Conservation (phyloP, 2,113 vertebrate species). For the Progne subis region DNA sequence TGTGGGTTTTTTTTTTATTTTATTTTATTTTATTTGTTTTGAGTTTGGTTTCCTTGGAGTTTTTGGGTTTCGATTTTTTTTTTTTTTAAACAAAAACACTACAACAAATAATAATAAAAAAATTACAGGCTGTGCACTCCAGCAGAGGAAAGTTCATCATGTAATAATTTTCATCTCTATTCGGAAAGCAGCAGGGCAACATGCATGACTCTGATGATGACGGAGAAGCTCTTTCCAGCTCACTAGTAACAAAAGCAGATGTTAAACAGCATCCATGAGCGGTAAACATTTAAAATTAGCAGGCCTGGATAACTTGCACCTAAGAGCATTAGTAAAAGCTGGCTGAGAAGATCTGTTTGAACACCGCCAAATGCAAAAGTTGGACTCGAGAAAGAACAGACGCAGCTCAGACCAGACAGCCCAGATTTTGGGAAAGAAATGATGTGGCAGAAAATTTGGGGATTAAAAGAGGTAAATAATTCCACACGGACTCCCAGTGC, state of each 20-base stretch:
- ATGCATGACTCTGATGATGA: background rate
- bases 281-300: conserved; percentile 23
- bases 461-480: background rate
- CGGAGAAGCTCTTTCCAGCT: conserved; percentile 28
- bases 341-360: background rate
- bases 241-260: conserved; percentile 28
- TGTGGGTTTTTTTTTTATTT: no score
- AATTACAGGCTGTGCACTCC: background rate
- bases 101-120: background rate
- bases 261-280: background rate
- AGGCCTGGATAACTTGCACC: background rate
- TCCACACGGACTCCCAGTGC: accelerated
- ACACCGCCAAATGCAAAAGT: background rate
- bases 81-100: background rate
- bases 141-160: background rate
- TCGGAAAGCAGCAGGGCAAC: conserved; percentile 2
- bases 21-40: background rate
- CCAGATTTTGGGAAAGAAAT: background rate
- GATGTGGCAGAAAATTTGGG: background rate
- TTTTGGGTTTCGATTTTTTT: background rate
- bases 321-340: background rate
- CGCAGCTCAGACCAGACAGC: background rate
- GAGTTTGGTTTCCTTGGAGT: background rate
- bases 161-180: background rate
- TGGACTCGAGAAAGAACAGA: background rate